These are phyloP conservation scores for Sorex maritimensis DNA, from an alignment of 2,797 vertebrate species.

Conservation along the genomic window DNA sequence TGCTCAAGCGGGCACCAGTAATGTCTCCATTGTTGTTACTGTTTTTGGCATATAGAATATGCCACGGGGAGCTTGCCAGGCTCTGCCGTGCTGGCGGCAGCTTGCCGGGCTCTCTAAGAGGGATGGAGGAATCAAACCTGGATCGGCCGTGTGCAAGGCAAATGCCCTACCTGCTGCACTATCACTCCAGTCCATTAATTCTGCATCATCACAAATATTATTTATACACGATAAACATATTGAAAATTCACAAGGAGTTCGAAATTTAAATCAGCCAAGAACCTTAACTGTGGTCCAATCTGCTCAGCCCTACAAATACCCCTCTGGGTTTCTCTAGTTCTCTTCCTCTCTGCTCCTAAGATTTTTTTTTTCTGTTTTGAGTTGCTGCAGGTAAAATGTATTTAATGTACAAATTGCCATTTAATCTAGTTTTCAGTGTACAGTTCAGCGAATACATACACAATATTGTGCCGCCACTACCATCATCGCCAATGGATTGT, in stretches of 20 bases:
- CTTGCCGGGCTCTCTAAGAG: too few species aligned
- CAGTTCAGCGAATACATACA: neutral
- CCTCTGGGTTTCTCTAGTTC: conserved; percentile 57
- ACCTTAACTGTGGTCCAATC: neutral
- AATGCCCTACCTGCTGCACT: too few species aligned
- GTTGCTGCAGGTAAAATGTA: neutral
- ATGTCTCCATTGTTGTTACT: too few species aligned
- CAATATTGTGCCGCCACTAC: neutral
- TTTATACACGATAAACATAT: conserved; percentile 55
- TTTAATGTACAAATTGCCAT: neutral
- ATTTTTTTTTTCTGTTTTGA: neutral
- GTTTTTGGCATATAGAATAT: too few species aligned
- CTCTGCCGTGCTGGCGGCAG: too few species aligned
- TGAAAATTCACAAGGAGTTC: conserved; percentile 29
- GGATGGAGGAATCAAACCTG: too few species aligned
- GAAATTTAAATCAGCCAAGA: conserved; percentile 70
- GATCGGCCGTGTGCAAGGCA: too few species aligned
- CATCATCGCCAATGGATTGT: neutral
- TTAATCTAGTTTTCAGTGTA: neutral
- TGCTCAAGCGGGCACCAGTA: too few species aligned
- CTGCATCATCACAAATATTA: conserved; percentile 24
- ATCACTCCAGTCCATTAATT: neutral
- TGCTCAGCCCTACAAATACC: conserved; percentile 41
- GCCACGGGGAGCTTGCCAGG: too few species aligned
- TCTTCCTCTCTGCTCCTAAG: conserved; percentile 48